These are phyloP conservation scores for Digitonthophagus gazella DNA, from an alignment of 2,888 invertebrate genomes.

Conservation along the genomic window DNA sequence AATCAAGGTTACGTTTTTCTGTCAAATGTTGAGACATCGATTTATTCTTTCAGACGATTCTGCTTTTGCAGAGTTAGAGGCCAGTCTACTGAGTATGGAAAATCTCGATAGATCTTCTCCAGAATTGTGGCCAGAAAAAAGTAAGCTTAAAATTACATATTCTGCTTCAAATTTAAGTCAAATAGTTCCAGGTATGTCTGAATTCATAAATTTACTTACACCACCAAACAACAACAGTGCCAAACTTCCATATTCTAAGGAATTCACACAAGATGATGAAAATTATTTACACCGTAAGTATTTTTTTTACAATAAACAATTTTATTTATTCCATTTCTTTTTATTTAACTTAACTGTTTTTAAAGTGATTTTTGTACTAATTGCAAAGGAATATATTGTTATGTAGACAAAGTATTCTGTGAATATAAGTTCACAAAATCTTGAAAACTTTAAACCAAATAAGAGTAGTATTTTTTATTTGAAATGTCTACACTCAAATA, in stretches of 20 bases:
- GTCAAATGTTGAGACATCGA: conserved; percentile 29
- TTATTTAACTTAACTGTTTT: background rate
- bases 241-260: conserved; percentile 65
- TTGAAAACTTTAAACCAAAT: no score
- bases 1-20: conserved; percentile 24
- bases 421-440: no score
- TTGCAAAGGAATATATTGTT: no score
- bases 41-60: conserved; percentile 35
- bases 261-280: conserved; percentile 71
- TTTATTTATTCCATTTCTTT: conserved; percentile 5
- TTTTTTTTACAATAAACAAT: conserved; percentile 7
- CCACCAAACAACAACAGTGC: conserved; percentile 59
- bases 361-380: background rate
- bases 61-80: conserved; percentile 55
- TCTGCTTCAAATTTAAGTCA: conserved; percentile 54
- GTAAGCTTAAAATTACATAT: conserved; percentile 57
- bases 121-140: conserved; percentile 94
- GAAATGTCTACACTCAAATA: no score
- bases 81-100: conserved; percentile 82
- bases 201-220: conserved; percentile 71
- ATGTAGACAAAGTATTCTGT: no score
- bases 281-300: conserved; percentile 75
- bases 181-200: conserved; percentile 85
- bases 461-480: no score
- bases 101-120: conserved; percentile 93